phyloP scores from a whole-genome alignment of 2,888 invertebrate species.

The Drosophila multiciliata region DNA sequence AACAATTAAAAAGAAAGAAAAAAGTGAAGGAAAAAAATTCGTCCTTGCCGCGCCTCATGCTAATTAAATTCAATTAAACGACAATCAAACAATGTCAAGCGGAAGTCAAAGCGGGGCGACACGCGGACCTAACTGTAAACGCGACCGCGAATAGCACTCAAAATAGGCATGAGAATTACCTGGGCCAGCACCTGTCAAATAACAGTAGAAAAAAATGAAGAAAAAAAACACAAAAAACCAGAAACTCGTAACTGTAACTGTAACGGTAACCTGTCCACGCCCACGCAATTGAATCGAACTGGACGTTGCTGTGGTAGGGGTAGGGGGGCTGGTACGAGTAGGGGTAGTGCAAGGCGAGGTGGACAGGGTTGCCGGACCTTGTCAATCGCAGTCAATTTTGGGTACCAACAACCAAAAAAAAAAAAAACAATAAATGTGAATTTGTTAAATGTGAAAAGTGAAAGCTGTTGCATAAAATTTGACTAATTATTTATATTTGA shows the following conservation, averaged over 20 bases:
- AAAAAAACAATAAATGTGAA: constrained; percentile 34
- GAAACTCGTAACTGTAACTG: constrained; percentile 13
- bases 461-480: constrained; percentile 77
- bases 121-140: constrained; percentile 49
- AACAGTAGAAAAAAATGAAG: background rate
- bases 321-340: background rate
- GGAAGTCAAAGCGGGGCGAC: constrained; percentile 72
- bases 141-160: constrained; percentile 40
- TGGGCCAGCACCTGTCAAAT: constrained; percentile 16
- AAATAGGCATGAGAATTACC: constrained; percentile 17
- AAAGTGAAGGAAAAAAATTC: constrained; percentile 39
- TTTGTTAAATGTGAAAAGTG: constrained; percentile 70
- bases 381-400: constrained; percentile 30
- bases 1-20: constrained; percentile 10
- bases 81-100: constrained; percentile 84
- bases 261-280: constrained; percentile 44
- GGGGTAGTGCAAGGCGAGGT: background rate
- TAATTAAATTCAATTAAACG: constrained; percentile 85
- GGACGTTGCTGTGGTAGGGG: background rate
- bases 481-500: constrained; percentile 74
- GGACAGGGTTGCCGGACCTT: constrained; percentile 11
- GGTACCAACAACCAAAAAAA: constrained; percentile 21
- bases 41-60: constrained; percentile 76
- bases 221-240: constrained; percentile 1
- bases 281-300: constrained; percentile 36